These are phyloP conservation scores for Neosilurus mollespiculum DNA, from an alignment of 2,797 vertebrate genomes.

Conservation along the genomic window DNA sequence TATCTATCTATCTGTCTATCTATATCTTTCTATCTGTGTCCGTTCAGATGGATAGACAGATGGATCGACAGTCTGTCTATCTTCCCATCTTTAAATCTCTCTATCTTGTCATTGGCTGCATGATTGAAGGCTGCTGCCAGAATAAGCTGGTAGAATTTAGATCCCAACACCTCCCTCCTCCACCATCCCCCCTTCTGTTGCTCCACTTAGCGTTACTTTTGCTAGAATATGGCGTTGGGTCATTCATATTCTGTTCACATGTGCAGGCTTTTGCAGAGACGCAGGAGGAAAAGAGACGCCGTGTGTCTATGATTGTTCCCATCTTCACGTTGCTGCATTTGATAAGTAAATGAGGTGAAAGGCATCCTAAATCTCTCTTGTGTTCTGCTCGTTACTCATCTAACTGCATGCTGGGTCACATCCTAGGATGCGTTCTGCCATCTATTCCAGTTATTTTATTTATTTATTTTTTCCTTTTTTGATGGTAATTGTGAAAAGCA, in stretches of 20 bases:
- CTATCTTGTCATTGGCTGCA: slow-evolving; percentile 34
- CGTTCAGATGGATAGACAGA: no score
- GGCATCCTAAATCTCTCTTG: slow-evolving; percentile 32
- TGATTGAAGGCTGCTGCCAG: slow-evolving; percentile 15
- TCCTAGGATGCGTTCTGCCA: slow-evolving; percentile 30
- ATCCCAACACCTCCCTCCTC: slow-evolving; percentile 51
- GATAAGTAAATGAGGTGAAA: slow-evolving; percentile 47
- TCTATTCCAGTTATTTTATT: slow-evolving; percentile 31
- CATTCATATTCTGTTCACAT: slow-evolving; percentile 83
- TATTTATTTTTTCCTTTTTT: background rate
- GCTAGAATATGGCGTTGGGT: slow-evolving; percentile 78
- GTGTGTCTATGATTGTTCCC: slow-evolving; percentile 42
- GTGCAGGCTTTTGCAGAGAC: slow-evolving; percentile 66
- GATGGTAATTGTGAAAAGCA: slow-evolving; percentile 22
- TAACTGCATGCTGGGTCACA: slow-evolving; percentile 37
- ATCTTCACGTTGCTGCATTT: slow-evolving; percentile 45
- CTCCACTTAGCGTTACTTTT: slow-evolving; percentile 72
- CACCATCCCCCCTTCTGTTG: slow-evolving; percentile 55
- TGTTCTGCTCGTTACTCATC: slow-evolving; percentile 42
- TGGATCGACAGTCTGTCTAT: background rate
- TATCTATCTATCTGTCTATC: slow-evolving; percentile 47
- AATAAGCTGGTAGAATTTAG: slow-evolving; percentile 33
- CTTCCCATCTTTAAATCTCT: background rate
- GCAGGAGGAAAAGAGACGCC: slow-evolving; percentile 50
- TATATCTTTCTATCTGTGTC: slow-evolving; percentile 39